Evolutionary conservation across 2,113 vertebrate genomes (phyloP), one percentile per base, ranked within the genome.

Genomic region (Pogona vitticeps): DNA sequence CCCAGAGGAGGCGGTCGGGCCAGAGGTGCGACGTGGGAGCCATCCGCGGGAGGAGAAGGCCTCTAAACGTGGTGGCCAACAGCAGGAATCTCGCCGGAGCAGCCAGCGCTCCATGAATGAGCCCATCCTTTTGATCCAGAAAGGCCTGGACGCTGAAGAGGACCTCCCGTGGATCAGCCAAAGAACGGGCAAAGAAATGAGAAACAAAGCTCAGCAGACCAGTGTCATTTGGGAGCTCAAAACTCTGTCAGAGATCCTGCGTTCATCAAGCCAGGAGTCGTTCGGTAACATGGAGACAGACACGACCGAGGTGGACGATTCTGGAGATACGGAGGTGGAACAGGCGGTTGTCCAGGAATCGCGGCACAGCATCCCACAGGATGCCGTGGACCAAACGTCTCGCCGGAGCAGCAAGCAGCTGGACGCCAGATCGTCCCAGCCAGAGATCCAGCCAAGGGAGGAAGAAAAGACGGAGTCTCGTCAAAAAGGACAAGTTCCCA

Each of bases 111-210:
- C 67, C 36, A 38, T 9, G 1, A n/a, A 26, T 28, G 56, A 75
- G n/a, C 17, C 76, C 6, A 12, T 26, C 8, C 59, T 68, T 12
- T 17, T 40, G n/a, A 73, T 28, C 18, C 82, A 14, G 21, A 76
- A 75, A 28, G 70, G 1, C 20, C 63, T 63, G 8, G 68, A 2
- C 12, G 1, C 38, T 7, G 59, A 82, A 23, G 71, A 87, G 6
- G 70, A 67, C 2, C 10, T 56, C 14, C 2, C 58, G 12, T 87
- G 85, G 79, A 38, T 76, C 71, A 87, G 59, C n/a, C n/a, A 10
- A 36, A 87, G 14, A 65, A 82, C 85, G 6, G 85, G 85, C 58
- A 82, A 75, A 31, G 79, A 76, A 38, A 76, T 87, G 79, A 82
- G 75, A 56, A 67, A 80, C 10, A 82, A 76, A 73, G 2, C 59